Evolutionary conservation across 1,140 invertebrate genomes (phyloP).

Genomic region (Neoseiulus cucumeris): DNA sequence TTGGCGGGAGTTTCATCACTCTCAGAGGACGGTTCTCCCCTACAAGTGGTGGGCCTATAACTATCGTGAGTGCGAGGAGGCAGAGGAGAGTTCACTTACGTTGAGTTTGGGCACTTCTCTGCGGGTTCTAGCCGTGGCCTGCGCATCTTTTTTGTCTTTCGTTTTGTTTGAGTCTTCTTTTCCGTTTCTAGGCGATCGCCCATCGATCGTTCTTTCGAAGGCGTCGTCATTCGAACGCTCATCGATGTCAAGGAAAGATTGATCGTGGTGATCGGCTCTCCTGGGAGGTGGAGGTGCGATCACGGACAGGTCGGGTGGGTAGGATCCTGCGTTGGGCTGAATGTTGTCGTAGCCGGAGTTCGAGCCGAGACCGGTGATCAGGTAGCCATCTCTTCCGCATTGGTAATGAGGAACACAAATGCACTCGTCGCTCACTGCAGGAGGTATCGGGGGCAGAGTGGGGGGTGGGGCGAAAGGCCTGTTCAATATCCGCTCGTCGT

Average conservation of each 20-base stretch:
- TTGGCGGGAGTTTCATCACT: too few species aligned
- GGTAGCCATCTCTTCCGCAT: neutral
- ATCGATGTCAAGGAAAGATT: conserved; percentile 1
- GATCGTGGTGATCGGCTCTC: neutral
- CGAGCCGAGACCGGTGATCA: neutral
- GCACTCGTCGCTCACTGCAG: neutral
- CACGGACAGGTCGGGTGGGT: neutral
- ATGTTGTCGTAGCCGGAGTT: neutral
- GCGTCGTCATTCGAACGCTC: neutral
- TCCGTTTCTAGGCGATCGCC: too few species aligned
- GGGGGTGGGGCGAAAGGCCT: neutral
- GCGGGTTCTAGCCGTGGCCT: too few species aligned
- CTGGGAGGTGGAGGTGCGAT: neutral
- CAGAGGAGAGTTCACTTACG: too few species aligned
- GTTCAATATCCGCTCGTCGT: neutral
- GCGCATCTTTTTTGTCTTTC: too few species aligned
- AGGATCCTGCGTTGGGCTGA: neutral
- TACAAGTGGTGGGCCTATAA: too few species aligned
- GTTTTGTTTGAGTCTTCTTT: too few species aligned
- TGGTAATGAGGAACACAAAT: conserved; percentile 1
- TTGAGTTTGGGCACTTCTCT: too few species aligned
- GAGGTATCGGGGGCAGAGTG: neutral
- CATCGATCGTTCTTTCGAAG: neutral
- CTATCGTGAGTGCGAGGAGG: too few species aligned
- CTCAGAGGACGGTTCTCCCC: too few species aligned